These are phyloP conservation scores for Megastigmus dorsalis DNA, from an alignment of 2,888 invertebrate species.

Conservation along the genomic window DNA sequence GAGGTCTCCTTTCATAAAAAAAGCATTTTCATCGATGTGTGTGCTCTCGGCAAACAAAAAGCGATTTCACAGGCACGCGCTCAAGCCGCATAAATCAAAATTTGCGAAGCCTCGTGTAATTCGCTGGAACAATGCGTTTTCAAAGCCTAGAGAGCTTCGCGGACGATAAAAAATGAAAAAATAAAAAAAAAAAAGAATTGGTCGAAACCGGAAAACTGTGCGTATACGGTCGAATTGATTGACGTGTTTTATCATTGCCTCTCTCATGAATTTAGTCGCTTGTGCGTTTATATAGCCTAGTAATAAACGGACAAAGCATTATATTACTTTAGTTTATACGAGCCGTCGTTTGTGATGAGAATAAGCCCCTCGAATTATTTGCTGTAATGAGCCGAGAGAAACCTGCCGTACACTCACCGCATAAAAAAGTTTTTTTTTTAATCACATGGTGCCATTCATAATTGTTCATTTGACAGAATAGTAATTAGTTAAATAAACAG, in stretches of 20 bases:
- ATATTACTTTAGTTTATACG: too few relatives aligned
- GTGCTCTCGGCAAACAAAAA: slow-evolving; percentile 14
- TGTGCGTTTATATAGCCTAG: not conserved
- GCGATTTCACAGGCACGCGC: slow-evolving; percentile 45
- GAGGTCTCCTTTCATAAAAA: slow-evolving; percentile 6
- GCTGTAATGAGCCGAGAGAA: too few relatives aligned
- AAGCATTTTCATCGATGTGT: slow-evolving; percentile 14
- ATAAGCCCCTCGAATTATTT: too few relatives aligned
- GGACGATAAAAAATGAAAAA: slow-evolving; percentile 32
- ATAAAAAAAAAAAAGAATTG: slow-evolving; percentile 16
- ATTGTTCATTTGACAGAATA: too few relatives aligned
- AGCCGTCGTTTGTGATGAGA: too few relatives aligned
- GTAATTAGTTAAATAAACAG: too few relatives aligned
- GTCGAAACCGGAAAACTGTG: slow-evolving; percentile 32
- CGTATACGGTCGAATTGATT: slow-evolving; percentile 33
- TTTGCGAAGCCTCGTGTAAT: slow-evolving; percentile 40
- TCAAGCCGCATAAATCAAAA: slow-evolving; percentile 49
- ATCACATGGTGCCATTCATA: too few relatives aligned
- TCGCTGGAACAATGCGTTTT: slow-evolving; percentile 42
- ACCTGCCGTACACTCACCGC: too few relatives aligned
- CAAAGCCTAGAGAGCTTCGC: slow-evolving; percentile 1
- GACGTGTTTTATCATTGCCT: slow-evolving; percentile 38
- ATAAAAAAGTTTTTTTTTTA: too few relatives aligned
- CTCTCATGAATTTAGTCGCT: slow-evolving; percentile 15
- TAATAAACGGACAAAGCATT: not conserved